Evolutionary conservation across 2,888 invertebrate genomes (phyloP), one percentile per base, ranked within the genome.

Genomic region (Orthosia cruda): DNA sequence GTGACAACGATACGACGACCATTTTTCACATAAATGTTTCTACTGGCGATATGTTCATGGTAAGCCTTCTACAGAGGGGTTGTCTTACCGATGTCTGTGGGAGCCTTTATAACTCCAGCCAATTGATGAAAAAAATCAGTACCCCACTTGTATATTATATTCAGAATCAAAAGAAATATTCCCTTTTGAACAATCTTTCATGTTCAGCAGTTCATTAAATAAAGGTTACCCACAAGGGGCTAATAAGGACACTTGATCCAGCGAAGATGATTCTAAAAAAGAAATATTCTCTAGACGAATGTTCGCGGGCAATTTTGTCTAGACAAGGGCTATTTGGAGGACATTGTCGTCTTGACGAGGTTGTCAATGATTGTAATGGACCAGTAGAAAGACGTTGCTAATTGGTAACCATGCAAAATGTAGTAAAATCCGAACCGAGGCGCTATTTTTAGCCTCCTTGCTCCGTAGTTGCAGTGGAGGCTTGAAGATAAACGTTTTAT

Each of bases 281-380:
- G 15, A 49, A n/a, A 57, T 54, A 11, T 1, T 64, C 65, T 71
- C 18, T 50, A 80, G 66, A 80, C 63, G 32, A 83, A 64, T 47
- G 26, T 72, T 72, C 45, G 52, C 49, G 49, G 64, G 50, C 61
- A 76, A 74, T 76, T 74, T 61, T 12, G 86, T 86, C 86, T 87
- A 86, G 86, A 87, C 86, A 23, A 40, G 23, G 20, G 49, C 54
- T 70, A 74, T 83, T 79, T 77, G 4, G 18, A 83, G 79, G 61
- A 57, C 66, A 70, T 77, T 77, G 63, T 23, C 50, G 75, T 79
- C 74, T 73, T 77, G 79, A 80, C 81, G 15, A 50, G 32, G 12
- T 67, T 54, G 52, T 57, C 65, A 40, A 47, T 77, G 65, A 63
- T 74, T 40, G 9, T 55, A 59, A 70, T 66, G 3, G n/a, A 57